Evolutionary conservation across 2,797 vertebrate genomes (phyloP), one percentile per base, ranked within the genome.

Genomic region (Buphagus erythrorhynchus): DNA sequence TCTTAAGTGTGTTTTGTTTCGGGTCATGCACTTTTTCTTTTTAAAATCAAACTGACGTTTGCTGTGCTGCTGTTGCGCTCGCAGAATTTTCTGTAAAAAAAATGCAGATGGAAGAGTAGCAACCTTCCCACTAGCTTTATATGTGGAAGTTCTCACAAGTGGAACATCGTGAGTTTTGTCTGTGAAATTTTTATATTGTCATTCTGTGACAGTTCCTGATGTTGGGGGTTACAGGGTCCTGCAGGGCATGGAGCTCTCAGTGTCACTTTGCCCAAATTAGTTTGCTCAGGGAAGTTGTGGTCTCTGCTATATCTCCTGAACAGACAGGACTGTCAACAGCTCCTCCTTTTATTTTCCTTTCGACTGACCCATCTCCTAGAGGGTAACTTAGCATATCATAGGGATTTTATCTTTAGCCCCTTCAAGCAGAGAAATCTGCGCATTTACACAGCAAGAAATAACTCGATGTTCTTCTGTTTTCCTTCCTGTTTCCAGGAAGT

Each of bases 401-500:
- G 17, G 2, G 54, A 24, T 42, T 83, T 67, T 28, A 31, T 29
- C 24, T 45, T 59, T 21, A 26, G 5, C 25, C 54, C 19, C 11
- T 88, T 57, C 26, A 13, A 35, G 52, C 40, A n/a, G 55, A 63
- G 68, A 85, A 86, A 33, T 45, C 45, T 1, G 3, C 13, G 24
- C 46, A 1, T 68, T 69, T 45, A 45, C 3, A 1, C 61, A 16
- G 86, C 57, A 55, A 83, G 72, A 45, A 95, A 67, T 82, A 89
- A 90, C 81, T 45, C 11, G 0, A 14, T 45, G 36, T 6, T 46
- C 80, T 8, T 76, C 24, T 12, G 48, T 74, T 90, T 95, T 92
- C 28, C 38, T 46, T 86, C 71, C 66, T 73, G 51, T 88, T 91
- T 95, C 74, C 95, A 98, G 98, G 98, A 98, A 95, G 98, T 98